These are phyloP conservation scores for Crocuta crocuta DNA, from an alignment of 2,113 vertebrate genomes.

Conservation along the genomic window DNA sequence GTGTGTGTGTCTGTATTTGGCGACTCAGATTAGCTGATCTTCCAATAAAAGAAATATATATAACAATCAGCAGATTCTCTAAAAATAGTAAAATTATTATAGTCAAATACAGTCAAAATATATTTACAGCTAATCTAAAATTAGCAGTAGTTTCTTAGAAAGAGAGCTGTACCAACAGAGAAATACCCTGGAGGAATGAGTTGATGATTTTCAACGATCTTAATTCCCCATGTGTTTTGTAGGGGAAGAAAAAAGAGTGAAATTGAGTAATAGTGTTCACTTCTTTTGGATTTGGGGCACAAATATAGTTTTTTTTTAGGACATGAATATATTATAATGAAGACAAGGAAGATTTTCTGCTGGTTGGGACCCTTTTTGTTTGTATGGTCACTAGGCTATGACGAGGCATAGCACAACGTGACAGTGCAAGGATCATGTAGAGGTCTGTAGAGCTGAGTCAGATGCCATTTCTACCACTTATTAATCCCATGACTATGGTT, in stretches of 20 bases:
- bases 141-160: slow-evolving; percentile 73
- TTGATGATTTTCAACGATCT: slow-evolving; percentile 69
- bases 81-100: slow-evolving; percentile 75
- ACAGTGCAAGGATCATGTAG: neutral
- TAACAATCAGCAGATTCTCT: slow-evolving; percentile 67
- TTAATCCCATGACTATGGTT: neutral
- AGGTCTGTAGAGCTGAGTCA: neutral
- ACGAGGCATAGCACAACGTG: neutral
- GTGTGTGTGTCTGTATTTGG: neutral
- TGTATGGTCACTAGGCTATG: neutral
- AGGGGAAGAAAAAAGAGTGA: neutral
- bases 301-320: neutral
- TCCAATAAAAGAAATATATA: slow-evolving; percentile 54
- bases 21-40: slow-evolving; percentile 27
- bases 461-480: neutral
- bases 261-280: neutral
- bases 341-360: neutral
- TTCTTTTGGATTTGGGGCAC: neutral
- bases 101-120: slow-evolving; percentile 76
- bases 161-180: slow-evolving; percentile 72
- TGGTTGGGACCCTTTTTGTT: neutral
- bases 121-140: slow-evolving; percentile 82
- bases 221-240: slow-evolving; percentile 48
- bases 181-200: slow-evolving; percentile 71
- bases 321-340: neutral